Evolutionary conservation across 2,888 invertebrate genomes (phyloP).

Genomic region (Orthonychiurus folsomi): DNA sequence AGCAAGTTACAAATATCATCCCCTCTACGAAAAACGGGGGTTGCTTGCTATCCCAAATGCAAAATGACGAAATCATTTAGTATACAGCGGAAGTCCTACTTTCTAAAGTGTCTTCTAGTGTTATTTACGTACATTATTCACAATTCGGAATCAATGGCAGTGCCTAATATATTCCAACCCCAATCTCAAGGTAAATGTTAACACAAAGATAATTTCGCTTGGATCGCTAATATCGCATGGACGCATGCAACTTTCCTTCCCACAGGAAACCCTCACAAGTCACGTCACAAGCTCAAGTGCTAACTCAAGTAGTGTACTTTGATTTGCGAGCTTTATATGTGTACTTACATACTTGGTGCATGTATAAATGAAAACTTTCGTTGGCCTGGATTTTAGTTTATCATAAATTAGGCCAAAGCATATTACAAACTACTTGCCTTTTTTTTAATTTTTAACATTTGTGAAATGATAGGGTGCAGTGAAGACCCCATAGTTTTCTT

Average conservation of each 20-base stretch:
- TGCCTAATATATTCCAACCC: background rate
- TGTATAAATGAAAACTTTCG: background rate
- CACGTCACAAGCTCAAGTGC: no score
- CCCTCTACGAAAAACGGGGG: background rate
- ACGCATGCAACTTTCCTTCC: no score
- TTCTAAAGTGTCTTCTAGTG: background rate
- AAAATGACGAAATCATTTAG: background rate
- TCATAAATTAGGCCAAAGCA: background rate
- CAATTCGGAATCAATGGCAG: background rate
- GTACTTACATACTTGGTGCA: background rate
- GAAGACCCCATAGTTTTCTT: slow-evolving; percentile 36
- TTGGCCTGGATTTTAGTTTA: background rate
- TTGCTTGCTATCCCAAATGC: background rate
- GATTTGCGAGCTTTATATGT: background rate
- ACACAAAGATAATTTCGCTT: no score
- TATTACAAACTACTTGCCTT: background rate
- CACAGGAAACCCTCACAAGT: no score
- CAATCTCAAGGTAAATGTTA: background rate
- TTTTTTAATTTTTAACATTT: slow-evolving; percentile 2
- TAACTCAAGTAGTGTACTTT: no score
- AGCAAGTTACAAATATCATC: background rate
- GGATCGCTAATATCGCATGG: no score
- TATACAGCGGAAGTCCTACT: background rate
- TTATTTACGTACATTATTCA: background rate
- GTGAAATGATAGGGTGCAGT: slow-evolving; percentile 28